Conservation (phyloP, 1,140 invertebrate genomes). For the Drosophila fuyamai region DNA sequence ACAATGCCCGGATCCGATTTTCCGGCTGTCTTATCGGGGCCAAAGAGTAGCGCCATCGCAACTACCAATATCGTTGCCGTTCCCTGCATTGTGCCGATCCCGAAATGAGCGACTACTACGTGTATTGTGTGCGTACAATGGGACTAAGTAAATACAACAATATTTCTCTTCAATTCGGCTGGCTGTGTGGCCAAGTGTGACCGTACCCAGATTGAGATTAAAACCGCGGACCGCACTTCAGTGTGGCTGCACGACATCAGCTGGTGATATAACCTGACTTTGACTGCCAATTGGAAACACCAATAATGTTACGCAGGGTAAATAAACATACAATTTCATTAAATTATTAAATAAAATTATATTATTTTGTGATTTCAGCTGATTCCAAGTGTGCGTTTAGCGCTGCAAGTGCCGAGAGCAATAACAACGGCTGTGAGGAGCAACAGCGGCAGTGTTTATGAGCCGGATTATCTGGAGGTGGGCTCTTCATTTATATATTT, state of each 20-base stretch:
- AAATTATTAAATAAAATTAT: constrained; percentile 12
- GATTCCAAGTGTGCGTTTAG: constrained; percentile 27
- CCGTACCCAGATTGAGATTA: not conserved
- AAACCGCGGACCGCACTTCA: not conserved
- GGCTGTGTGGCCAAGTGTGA: not conserved
- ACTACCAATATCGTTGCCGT: constrained; percentile 35
- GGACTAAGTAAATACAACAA: constrained; percentile 39
- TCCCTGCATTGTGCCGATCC: constrained; percentile 25
- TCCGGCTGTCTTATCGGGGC: constrained; percentile 15
- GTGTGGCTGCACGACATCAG: constrained; percentile 24
- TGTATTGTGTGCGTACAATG: constrained; percentile 1
- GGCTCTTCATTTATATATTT: constrained; percentile 10
- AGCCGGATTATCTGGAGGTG: constrained; percentile 87
- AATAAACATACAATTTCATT: constrained; percentile 37
- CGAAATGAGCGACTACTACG: not conserved
- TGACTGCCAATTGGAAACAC: constrained; percentile 7
- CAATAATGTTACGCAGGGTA: constrained; percentile 66
- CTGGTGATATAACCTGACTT: constrained; percentile 69
- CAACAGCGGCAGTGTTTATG: constrained; percentile 85
- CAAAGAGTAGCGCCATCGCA: constrained; percentile 47
- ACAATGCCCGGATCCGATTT: constrained; percentile 74
- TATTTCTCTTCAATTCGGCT: constrained; percentile 19
- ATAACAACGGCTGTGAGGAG: constrained; percentile 4
- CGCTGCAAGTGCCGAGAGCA: constrained; percentile 35
- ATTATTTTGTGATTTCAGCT: constrained; percentile 32